Conservation (phyloP, 1,140 invertebrate genomes). For the Drosophila athabasca region DNA sequence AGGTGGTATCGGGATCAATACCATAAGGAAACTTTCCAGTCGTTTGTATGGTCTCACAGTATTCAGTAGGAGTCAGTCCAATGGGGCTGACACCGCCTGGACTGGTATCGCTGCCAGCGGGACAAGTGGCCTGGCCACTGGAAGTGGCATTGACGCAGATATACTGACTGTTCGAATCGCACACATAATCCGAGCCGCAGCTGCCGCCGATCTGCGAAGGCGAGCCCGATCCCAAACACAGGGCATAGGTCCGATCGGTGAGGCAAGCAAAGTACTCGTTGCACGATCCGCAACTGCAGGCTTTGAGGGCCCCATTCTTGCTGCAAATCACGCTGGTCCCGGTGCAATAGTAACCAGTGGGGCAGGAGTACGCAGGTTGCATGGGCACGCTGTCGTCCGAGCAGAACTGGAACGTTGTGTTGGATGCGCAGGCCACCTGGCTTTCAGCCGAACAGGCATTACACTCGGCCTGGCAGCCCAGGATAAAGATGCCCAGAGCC, state of each 20-base stretch:
- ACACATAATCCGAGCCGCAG: constrained; percentile 30
- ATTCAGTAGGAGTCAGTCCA: constrained; percentile 22
- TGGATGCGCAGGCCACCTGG: constrained; percentile 47
- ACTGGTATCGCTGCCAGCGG: background rate
- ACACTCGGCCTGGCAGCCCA: constrained; percentile 32
- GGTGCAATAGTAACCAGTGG: constrained; percentile 45
- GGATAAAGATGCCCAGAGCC: constrained; percentile 12
- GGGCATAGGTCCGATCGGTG: constrained; percentile 20
- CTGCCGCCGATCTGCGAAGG: constrained; percentile 10
- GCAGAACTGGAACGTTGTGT: constrained; percentile 47
- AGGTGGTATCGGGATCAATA: constrained; percentile 31
- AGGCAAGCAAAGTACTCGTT: constrained; percentile 45
- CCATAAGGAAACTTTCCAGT: constrained; percentile 45
- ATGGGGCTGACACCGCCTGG: constrained; percentile 9
- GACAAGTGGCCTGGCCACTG: constrained; percentile 31
- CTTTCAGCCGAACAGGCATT: constrained; percentile 27
- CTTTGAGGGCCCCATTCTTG: background rate
- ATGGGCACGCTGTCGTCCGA: background rate
- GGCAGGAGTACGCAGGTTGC: constrained; percentile 29
- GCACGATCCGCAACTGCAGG: constrained; percentile 48
- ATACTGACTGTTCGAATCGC: constrained; percentile 20
- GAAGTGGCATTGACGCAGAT: constrained; percentile 40
- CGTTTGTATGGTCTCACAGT: constrained; percentile 18
- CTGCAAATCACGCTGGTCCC: constrained; percentile 18
- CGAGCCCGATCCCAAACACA: constrained; percentile 40